Evolutionary conservation across 92 coral and sea anemone genomes (phyloP).

Genomic region (Epizoanthus rinbou): DNA sequence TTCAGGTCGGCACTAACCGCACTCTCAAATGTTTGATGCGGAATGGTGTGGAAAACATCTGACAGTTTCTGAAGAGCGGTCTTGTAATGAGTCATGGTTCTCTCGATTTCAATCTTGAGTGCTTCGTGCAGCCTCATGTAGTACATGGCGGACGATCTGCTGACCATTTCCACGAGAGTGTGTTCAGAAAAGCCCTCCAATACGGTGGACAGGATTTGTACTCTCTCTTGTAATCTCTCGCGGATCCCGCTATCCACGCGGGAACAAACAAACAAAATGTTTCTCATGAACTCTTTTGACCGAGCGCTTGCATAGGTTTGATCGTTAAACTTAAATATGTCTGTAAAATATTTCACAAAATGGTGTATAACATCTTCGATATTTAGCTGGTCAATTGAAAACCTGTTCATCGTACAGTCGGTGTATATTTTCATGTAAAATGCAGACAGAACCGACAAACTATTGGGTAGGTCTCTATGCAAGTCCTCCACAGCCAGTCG

Average conservation of each 20-base stretch:
- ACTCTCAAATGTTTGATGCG: constrained; percentile 55
- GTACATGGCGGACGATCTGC: constrained; percentile 66
- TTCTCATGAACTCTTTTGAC: constrained; percentile 75
- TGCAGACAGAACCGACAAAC: constrained; percentile 74
- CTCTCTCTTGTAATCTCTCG: constrained; percentile 56
- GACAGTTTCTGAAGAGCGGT: constrained; percentile 62
- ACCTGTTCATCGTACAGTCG: constrained; percentile 62
- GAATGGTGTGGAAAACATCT: constrained; percentile 64
- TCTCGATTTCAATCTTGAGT: constrained; percentile 68
- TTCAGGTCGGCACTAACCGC: constrained; percentile 35
- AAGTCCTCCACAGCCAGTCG: constrained; percentile 77
- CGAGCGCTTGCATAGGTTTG: constrained; percentile 84
- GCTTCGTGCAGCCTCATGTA: constrained; percentile 79
- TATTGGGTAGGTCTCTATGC: constrained; percentile 82
- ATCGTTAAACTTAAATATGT: constrained; percentile 75
- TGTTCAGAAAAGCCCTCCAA: constrained; percentile 74
- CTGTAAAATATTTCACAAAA: constrained; percentile 73
- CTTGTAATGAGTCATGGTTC: constrained; percentile 66
- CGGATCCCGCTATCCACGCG: constrained; percentile 59
- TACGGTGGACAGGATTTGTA: constrained; percentile 57
- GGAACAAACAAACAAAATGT: constrained; percentile 62
- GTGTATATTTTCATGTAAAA: constrained; percentile 70
- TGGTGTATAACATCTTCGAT: constrained; percentile 76
- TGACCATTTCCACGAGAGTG: constrained; percentile 67
- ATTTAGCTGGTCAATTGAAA: constrained; percentile 58